Evolutionary conservation across 2,797 vertebrate genomes (phyloP), one percentile per base, ranked within the genome.

Genomic region (Scolopax rusticola): DNA sequence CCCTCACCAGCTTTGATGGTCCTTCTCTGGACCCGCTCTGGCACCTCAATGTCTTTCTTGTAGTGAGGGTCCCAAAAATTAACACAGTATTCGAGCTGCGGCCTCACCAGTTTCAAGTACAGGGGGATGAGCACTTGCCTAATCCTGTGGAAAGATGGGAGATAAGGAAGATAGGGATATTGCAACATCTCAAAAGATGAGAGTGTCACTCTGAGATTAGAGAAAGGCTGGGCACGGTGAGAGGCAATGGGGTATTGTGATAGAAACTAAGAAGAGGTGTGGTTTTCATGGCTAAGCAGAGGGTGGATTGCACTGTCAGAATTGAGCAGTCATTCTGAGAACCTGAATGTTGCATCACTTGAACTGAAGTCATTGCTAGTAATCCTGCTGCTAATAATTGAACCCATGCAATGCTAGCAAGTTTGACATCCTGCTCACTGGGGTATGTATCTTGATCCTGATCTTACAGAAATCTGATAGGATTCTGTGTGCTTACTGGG

Each of bases 111-210:
- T 63, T 28, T 40, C 5, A 5, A 20, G 38, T 21, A 21, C 15
- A 63, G 38, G 38, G 19, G 38, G 4, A 63, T 11, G 38, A 41
- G 41, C 27, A 41, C 27, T 63, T 41, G 28, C 18, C 38, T 63
- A 41, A 30, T 63, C 38, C 38, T 63, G 32, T 1, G 2, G 23
- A 50, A 67, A 51, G n/a, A 20, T 75, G 36, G 20, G 23, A 81
- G 18, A 11, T 60, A 12, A 0, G 0, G 7, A 76, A 41, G 28
- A 36, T 30, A n/a, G 8, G 18, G 5, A 15, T 81, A 12, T 61
- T 76, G 59, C 47, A 82, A 6, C 60, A 56, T 12, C 28, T 91
- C n/a, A 19, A 10, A 74, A 83, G n/a, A n/a, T 12, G 15, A 53
- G 59, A 59, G 7, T 76, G 7, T 53, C 38, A 8, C 16, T 40